A percentile compares a stretch with the other conserved stretches of the same genome.
These are phyloP conservation scores for Aleiodes alternator DNA, from an alignment of 2,888 invertebrate genomes.

Conservation along the genomic window DNA sequence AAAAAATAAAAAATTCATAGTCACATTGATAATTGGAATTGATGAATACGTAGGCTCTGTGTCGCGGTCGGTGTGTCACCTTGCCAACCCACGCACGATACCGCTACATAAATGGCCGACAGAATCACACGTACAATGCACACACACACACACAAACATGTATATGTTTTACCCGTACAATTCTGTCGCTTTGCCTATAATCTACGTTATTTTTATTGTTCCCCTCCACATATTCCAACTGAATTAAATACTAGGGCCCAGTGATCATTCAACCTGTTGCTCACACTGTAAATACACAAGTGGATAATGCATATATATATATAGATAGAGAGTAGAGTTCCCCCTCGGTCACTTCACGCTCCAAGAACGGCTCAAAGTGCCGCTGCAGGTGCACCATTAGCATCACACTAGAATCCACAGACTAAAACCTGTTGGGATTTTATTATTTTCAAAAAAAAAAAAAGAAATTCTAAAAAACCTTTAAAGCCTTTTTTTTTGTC, in stretches of 20 bases:
- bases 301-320: not conserved
- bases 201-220: slow-evolving; percentile 31
- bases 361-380: slow-evolving; percentile 52
- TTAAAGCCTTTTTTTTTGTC: not conserved
- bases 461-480: too few relatives aligned
- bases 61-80: slow-evolving; percentile 61
- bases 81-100: slow-evolving; percentile 70
- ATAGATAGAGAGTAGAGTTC: not conserved
- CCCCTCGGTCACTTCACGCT: slow-evolving; percentile 42
- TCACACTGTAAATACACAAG: not conserved
- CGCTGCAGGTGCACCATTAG: slow-evolving; percentile 52
- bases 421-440: not conserved
- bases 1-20: slow-evolving; percentile 35
- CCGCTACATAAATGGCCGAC: slow-evolving; percentile 66
- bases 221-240: slow-evolving; percentile 16
- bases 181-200: slow-evolving; percentile 31
- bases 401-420: slow-evolving; percentile 6
- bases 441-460: not conserved
- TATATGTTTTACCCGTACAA: slow-evolving; percentile 29
- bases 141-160: not conserved
- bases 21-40: slow-evolving; percentile 11
- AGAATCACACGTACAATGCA: slow-evolving; percentile 27
- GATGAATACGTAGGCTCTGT: slow-evolving; percentile 44
- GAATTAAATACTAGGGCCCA: slow-evolving; percentile 27
- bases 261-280: slow-evolving; percentile 31